A percentile compares a stretch with the other conserved stretches of the same genome.
Conservation (phyloP, 1,140 invertebrate genomes). For the Ips nitidus region DNA sequence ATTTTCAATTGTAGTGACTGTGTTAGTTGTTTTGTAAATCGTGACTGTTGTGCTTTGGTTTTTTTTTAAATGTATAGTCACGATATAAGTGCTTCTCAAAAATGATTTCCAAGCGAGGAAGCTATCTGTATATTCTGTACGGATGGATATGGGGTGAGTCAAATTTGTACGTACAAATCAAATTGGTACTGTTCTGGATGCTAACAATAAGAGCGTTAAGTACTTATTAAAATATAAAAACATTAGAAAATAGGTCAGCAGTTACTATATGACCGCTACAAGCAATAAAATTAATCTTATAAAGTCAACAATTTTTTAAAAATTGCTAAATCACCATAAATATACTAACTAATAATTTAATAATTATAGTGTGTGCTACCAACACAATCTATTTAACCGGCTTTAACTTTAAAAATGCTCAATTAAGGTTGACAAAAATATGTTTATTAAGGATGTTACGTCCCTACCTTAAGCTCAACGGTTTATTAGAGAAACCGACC, state of each 20-base stretch:
- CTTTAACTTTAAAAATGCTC: constrained; percentile 1
- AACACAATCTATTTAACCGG: constrained; percentile 15
- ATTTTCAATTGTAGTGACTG: constrained; percentile 3
- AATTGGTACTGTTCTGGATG: not conserved
- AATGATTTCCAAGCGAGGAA: constrained; percentile 32
- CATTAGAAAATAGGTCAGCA: too few relatives aligned
- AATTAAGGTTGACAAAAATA: constrained; percentile 8
- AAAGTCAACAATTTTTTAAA: too few relatives aligned
- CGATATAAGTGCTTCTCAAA: constrained; percentile 39
- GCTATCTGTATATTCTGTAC: constrained; percentile 39
- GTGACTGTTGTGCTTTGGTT: constrained; percentile 3
- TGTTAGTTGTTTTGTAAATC: not conserved
- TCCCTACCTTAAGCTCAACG: not conserved
- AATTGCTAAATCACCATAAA: too few relatives aligned
- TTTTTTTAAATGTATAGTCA: constrained; percentile 43
- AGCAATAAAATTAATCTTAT: too few relatives aligned
- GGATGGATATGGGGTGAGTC: constrained; percentile 48
- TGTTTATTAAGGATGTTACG: not conserved
- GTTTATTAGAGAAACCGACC: not conserved
- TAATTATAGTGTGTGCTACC: constrained; percentile 4
- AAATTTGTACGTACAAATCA: not conserved
- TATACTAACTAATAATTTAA: not conserved
- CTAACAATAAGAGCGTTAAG: not conserved
- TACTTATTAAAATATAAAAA: not conserved
- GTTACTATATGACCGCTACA: too few relatives aligned